Conservation (phyloP, 2,113 vertebrate species). For the Daubentonia madagascariensis region DNA sequence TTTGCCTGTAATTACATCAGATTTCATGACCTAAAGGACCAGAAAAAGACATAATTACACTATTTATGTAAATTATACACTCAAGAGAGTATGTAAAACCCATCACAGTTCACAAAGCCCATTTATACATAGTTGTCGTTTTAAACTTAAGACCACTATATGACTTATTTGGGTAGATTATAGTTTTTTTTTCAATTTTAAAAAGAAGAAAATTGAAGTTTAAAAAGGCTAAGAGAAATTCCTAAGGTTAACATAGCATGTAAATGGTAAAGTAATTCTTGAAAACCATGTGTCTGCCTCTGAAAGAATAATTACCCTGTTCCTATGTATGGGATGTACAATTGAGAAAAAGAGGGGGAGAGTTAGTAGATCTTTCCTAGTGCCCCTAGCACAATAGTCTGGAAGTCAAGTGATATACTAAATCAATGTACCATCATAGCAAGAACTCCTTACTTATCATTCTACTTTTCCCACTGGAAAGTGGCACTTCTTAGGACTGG, state of each 20-base stretch:
- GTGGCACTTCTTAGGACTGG: not conserved
- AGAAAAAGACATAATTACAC: not conserved
- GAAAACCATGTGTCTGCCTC: not conserved
- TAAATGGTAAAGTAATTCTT: not conserved
- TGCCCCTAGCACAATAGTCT: not conserved
- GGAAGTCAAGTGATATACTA: not conserved
- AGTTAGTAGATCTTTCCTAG: not conserved
- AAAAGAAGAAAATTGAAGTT: not conserved
- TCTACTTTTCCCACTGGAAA: not conserved
- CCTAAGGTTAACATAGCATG: conserved; percentile 4
- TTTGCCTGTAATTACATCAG: conserved; percentile 26
- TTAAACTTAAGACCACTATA: not conserved
- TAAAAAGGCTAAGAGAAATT: conserved; percentile 15
- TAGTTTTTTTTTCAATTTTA: not conserved
- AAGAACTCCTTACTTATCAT: not conserved
- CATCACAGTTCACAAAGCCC: not conserved
- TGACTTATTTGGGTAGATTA: conserved; percentile 17
- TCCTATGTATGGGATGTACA: not conserved
- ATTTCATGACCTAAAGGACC: conserved; percentile 11
- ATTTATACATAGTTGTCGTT: not conserved
- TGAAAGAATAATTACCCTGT: not conserved
- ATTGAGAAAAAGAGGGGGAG: not conserved
- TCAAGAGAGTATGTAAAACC: not conserved
- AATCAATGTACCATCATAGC: not conserved
- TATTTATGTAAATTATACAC: conserved; percentile 33